Conservation (phyloP, 1,140 invertebrate species). For the Brachionus asplanchnoidis region DNA sequence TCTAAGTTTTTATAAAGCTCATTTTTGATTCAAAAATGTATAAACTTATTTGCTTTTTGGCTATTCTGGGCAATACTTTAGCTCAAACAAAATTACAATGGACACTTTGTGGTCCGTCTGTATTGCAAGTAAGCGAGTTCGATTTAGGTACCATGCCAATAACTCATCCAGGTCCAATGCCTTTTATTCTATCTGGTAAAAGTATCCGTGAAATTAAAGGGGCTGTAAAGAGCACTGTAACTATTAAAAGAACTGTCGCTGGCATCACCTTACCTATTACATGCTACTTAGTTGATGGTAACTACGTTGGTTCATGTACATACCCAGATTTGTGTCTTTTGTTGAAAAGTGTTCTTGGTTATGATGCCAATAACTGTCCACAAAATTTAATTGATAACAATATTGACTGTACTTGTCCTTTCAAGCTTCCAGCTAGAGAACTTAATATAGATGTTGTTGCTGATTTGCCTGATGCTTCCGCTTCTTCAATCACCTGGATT, state of each 20-base stretch:
- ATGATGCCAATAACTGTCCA: neutral
- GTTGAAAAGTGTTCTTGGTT: neutral
- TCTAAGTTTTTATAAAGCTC: neutral
- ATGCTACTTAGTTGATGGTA: conserved; percentile 36
- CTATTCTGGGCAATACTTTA: neutral
- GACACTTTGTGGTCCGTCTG: conserved; percentile 21
- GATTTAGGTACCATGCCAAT: conserved; percentile 29
- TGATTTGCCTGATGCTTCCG: conserved; percentile 36
- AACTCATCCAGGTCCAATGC: conserved; percentile 11
- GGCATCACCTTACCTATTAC: conserved; percentile 18
- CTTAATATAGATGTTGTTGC: neutral
- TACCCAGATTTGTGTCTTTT: conserved; percentile 33
- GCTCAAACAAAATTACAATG: conserved; percentile 26
- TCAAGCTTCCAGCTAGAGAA: neutral
- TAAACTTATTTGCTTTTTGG: conserved; percentile 17
- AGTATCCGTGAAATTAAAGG: conserved; percentile 21
- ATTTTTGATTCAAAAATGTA: conserved; percentile 3
- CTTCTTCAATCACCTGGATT: conserved; percentile 3
- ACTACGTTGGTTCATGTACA: conserved; percentile 27
- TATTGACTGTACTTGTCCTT: conserved; percentile 40
- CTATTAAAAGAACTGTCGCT: neutral
- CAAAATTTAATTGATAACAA: neutral
- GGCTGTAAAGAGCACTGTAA: neutral
- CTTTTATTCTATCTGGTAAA: neutral
- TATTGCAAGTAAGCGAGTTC: neutral